These are phyloP conservation scores for Crax fasciolata DNA, from an alignment of 2,797 vertebrate genomes.

Conservation along the genomic window DNA sequence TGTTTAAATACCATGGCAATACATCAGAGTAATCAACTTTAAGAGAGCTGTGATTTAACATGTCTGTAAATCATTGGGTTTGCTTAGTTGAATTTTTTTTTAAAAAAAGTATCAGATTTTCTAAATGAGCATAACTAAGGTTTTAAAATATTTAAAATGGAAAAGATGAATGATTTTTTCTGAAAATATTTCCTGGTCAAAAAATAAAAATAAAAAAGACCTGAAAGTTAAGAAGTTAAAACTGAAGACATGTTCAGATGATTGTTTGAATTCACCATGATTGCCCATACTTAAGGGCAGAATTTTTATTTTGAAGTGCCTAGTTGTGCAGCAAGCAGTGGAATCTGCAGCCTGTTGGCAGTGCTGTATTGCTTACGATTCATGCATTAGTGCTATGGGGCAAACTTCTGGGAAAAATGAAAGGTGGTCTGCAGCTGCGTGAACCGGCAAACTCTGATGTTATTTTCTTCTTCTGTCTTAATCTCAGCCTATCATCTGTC, in stretches of 20 bases:
- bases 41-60: slow-evolving; percentile 36
- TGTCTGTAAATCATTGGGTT: slow-evolving; percentile 4
- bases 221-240: background rate
- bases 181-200: background rate
- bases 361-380: background rate
- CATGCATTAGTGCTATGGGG: background rate
- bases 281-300: background rate
- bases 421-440: slow-evolving; percentile 51
- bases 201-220: background rate
- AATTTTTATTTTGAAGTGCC: background rate
- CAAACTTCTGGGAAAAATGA: background rate
- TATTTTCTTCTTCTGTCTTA: slow-evolving; percentile 4
- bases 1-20: background rate
- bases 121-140: background rate
- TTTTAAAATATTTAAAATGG: slow-evolving; percentile 24
- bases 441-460: background rate
- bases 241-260: background rate
- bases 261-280: background rate
- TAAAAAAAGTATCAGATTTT: background rate
- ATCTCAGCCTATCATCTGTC: slow-evolving; percentile 9
- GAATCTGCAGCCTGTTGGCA: background rate
- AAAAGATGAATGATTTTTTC: background rate
- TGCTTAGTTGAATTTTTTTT: slow-evolving; percentile 23
- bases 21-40: slow-evolving; percentile 12
- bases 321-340: background rate